Percentiles rank a stretch among this genome's conserved stretches.
phyloP scores from a whole-genome alignment of 2,797 vertebrate species.

The Enteromius fasciolatus region DNA sequence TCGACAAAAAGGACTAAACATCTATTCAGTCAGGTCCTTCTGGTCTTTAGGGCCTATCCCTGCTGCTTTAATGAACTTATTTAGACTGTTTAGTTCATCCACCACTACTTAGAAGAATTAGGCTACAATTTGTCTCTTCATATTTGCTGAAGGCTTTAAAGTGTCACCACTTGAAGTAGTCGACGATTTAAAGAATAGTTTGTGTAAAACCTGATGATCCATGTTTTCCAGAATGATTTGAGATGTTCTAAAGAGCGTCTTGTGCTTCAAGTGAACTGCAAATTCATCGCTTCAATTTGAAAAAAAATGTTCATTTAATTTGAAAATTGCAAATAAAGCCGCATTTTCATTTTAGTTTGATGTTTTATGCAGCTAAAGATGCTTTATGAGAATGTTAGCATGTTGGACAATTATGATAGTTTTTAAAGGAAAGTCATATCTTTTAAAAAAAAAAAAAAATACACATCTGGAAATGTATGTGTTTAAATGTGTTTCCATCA shows the following conservation, averaged over 20 bases:
- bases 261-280: not conserved
- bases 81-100: constrained; percentile 47
- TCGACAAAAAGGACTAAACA: constrained; percentile 65
- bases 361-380: not conserved
- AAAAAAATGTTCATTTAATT: constrained; percentile 4
- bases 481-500: not conserved
- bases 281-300: too few species aligned
- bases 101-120: constrained; percentile 53
- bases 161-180: constrained; percentile 51
- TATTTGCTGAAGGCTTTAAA: constrained; percentile 59
- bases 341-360: not conserved
- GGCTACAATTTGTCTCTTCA: constrained; percentile 45
- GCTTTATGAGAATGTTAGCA: not conserved
- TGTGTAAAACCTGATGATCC: not conserved
- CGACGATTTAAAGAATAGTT: constrained; percentile 38
- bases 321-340: not conserved
- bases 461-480: not conserved
- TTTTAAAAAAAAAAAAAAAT: too few species aligned
- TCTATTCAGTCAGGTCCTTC: constrained; percentile 55
- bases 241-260: not conserved
- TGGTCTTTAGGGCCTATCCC: constrained; percentile 62
- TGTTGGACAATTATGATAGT: not conserved
- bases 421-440: not conserved
- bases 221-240: not conserved
- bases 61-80: constrained; percentile 65